These are phyloP conservation scores for Phthorimaea operculella DNA, from an alignment of 1,140 invertebrate species.

Conservation along the genomic window DNA sequence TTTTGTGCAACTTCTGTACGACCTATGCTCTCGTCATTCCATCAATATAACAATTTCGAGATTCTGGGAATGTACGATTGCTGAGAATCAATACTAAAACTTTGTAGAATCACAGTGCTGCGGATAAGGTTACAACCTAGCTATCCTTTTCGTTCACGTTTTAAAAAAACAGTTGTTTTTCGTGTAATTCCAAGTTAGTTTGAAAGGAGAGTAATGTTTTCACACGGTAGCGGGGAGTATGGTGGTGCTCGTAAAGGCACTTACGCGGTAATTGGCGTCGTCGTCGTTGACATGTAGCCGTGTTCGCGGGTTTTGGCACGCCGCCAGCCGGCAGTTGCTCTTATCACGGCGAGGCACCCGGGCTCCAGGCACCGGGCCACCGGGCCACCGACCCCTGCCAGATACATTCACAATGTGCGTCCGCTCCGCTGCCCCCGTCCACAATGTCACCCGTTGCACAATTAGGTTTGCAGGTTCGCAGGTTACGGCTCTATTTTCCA, in stretches of 20 bases:
- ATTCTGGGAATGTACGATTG: no score
- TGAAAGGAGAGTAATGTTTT: not conserved
- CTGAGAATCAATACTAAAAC: no score
- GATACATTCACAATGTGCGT: not conserved
- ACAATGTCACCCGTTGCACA: not conserved
- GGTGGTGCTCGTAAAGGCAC: not conserved
- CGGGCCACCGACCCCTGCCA: not conserved
- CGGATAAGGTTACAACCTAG: no score
- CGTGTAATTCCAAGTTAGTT: no score
- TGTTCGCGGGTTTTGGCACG: constrained; percentile 7
- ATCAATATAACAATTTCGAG: no score
- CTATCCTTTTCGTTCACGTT: no score
- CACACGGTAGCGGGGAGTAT: not conserved
- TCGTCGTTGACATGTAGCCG: constrained; percentile 4
- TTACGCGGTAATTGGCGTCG: constrained; percentile 12
- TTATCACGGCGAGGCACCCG: constrained; percentile 8
- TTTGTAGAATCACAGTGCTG: no score
- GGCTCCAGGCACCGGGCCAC: not conserved
- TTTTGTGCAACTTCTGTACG: not conserved
- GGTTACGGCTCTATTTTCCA: no score
- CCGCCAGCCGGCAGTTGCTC: constrained; percentile 11
- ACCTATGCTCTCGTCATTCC: no score
- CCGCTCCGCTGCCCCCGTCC: not conserved
- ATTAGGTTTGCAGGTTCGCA: no score
- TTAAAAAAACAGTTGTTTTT: no score